These are phyloP conservation scores for Baryphthengus martii DNA, from an alignment of 2,113 vertebrate species.

Conservation along the genomic window DNA sequence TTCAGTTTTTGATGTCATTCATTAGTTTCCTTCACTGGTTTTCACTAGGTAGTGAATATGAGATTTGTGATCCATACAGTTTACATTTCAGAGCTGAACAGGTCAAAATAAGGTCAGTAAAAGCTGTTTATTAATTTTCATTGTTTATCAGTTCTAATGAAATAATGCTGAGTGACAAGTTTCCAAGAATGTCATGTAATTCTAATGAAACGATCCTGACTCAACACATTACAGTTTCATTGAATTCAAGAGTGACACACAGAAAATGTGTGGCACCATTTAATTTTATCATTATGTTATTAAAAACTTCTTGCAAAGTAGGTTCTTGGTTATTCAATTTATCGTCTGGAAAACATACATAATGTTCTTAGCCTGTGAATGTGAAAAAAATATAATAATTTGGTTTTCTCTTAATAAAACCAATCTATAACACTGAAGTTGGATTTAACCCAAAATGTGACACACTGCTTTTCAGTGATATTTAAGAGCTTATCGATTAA, in stretches of 20 bases:
- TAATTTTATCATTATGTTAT: background rate
- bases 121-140: background rate
- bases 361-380: background rate
- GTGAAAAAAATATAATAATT: background rate
- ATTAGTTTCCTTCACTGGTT: background rate
- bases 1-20: background rate
- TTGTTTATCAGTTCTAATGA: background rate
- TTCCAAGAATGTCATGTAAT: background rate
- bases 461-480: background rate
- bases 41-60: background rate
- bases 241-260: background rate
- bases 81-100: background rate
- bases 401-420: background rate
- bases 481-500: background rate
- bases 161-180: background rate
- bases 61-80: background rate
- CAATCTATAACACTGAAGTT: background rate
- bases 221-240: background rate
- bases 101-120: background rate
- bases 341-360: background rate
- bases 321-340: background rate
- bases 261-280: background rate
- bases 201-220: background rate
- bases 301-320: background rate
- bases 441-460: background rate